Percentiles rank a stretch among this genome's conserved stretches.
These are phyloP conservation scores for Yponomeuta evonymella DNA, from an alignment of 2,888 invertebrate genomes.

Conservation along the genomic window DNA sequence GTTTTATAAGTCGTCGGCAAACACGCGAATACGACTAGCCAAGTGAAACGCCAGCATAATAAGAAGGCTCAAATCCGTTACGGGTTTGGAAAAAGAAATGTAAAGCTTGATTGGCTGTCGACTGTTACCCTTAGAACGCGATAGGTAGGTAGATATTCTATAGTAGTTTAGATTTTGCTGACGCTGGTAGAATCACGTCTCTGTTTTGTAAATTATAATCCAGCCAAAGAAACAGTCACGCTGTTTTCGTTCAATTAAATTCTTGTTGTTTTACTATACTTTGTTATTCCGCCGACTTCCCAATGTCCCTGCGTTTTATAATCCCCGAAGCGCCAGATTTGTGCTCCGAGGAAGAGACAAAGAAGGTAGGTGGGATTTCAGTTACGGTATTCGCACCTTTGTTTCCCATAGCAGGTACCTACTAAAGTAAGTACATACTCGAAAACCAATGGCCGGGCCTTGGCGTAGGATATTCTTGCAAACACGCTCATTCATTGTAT, in stretches of 20 bases:
- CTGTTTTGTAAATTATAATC: not conserved
- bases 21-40: too few relatives aligned
- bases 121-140: too few relatives aligned
- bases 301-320: not conserved
- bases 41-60: too few relatives aligned
- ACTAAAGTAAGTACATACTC: not conserved
- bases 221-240: not conserved
- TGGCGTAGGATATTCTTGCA: not conserved
- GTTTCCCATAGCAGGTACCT: not conserved
- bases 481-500: not conserved
- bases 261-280: not conserved
- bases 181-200: too few relatives aligned
- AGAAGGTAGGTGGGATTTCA: not conserved
- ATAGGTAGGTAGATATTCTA: too few relatives aligned
- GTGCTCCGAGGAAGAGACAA: not conserved
- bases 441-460: not conserved
- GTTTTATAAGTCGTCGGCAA: too few relatives aligned
- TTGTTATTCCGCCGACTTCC: not conserved
- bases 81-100: too few relatives aligned
- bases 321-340: not conserved
- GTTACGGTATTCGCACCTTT: not conserved
- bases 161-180: too few relatives aligned
- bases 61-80: too few relatives aligned
- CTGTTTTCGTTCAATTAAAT: not conserved
- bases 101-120: too few relatives aligned